phyloP scores from a whole-genome alignment of 2,888 invertebrate species.

The Rotaria sp. region DNA sequence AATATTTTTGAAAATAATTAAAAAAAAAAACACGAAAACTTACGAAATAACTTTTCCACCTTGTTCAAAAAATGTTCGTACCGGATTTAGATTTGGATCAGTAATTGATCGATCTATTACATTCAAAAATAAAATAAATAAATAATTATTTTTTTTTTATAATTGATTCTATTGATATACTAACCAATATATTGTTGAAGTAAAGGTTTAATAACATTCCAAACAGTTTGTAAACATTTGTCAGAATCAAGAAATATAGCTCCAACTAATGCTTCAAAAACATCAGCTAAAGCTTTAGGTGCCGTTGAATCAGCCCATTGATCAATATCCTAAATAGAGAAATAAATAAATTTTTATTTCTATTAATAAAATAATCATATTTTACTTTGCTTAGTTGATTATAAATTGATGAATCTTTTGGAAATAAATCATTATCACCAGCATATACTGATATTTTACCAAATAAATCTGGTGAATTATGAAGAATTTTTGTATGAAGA shows the following conservation, averaged over 20 bases:
- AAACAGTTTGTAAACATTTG: constrained; percentile 32
- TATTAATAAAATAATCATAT: neutral
- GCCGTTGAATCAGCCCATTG: constrained; percentile 19
- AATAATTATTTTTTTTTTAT: neutral
- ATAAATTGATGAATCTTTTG: neutral
- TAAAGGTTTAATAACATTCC: constrained; percentile 32
- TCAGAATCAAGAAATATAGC: constrained; percentile 39
- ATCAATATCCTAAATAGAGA: neutral
- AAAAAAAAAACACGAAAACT: neutral
- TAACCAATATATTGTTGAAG: constrained; percentile 33
- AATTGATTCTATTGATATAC: neutral
- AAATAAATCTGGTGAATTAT: constrained; percentile 27
- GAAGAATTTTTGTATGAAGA: constrained; percentile 34
- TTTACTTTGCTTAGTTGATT: neutral
- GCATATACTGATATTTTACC: neutral
- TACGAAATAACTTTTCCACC: neutral
- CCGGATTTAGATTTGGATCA: neutral
- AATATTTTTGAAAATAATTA: neutral
- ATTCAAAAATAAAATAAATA: no score
- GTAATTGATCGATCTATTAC: neutral
- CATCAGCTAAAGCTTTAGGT: constrained; percentile 40
- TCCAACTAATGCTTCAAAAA: constrained; percentile 39
- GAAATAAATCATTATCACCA: neutral
- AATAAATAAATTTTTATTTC: neutral
- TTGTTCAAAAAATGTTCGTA: neutral